Conservation (phyloP, 2,888 invertebrate species). For the Cantharis flavilabris region DNA sequence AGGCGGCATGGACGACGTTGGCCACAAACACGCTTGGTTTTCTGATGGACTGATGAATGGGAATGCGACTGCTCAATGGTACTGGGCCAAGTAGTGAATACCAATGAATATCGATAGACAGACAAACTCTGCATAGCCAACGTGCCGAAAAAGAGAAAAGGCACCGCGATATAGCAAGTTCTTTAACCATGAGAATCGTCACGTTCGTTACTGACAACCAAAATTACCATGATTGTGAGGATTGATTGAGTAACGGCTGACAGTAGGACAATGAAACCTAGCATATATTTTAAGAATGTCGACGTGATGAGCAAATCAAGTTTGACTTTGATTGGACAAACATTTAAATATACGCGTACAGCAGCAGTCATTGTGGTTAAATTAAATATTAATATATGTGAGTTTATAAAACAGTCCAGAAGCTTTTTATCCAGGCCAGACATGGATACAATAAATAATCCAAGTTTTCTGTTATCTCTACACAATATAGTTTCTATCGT, state of each 20-base stretch:
- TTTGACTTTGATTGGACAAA: constrained; percentile 31
- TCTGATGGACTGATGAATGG: constrained; percentile 48
- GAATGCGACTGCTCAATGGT: constrained; percentile 44
- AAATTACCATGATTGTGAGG: constrained; percentile 44
- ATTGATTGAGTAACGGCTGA: constrained; percentile 55
- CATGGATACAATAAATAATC: constrained; percentile 27
- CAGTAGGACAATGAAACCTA: constrained; percentile 50
- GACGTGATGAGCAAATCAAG: constrained; percentile 45
- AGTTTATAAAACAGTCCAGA: constrained; percentile 17
- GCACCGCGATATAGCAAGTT: constrained; percentile 32
- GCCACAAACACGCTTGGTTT: constrained; percentile 33
- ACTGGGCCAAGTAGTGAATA: constrained; percentile 42
- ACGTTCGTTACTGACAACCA: constrained; percentile 42
- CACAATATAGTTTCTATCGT: constrained; percentile 35
- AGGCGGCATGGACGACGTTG: constrained; percentile 34
- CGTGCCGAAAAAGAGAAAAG: constrained; percentile 38
- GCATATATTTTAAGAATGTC: constrained; percentile 45
- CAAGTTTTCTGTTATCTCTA: constrained; percentile 35
- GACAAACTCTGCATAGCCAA: constrained; percentile 32
- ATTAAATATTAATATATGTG: constrained; percentile 1
- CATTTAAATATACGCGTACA: constrained; percentile 13
- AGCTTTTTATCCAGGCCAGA: constrained; percentile 25
- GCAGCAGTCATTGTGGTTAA: constrained; percentile 13
- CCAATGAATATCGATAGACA: constrained; percentile 42
- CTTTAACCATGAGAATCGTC: constrained; percentile 30